phyloP scores from a whole-genome alignment of 2,113 vertebrate species.

The Ciconia stormi region DNA sequence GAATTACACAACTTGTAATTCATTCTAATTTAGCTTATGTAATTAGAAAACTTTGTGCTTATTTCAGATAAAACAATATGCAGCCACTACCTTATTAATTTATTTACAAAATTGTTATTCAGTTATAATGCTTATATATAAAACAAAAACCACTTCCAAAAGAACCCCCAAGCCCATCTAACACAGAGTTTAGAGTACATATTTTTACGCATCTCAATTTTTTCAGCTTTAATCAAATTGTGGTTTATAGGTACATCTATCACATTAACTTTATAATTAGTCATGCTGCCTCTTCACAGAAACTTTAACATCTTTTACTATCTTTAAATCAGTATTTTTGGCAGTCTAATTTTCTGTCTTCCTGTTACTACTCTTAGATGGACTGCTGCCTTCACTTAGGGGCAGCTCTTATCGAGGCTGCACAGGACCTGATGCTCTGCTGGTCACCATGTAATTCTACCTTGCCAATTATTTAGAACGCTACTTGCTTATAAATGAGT shows the following conservation, averaged over 20 bases:
- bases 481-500: background rate
- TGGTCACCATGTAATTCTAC: background rate
- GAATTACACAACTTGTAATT: conserved; percentile 34
- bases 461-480: background rate
- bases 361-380: background rate
- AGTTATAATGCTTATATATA: background rate
- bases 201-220: background rate
- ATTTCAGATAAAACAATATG: background rate
- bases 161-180: background rate
- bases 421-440: background rate
- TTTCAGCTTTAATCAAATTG: background rate
- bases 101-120: background rate
- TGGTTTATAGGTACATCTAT: background rate
- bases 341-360: conserved; percentile 51
- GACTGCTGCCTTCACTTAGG: conserved; percentile 24
- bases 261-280: background rate
- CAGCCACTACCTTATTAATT: background rate
- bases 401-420: background rate
- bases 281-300: background rate
- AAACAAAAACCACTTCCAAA: background rate
- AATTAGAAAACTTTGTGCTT: background rate
- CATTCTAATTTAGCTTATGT: background rate
- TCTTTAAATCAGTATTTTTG: conserved; percentile 29
- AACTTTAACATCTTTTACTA: background rate
- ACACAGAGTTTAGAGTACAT: background rate